phyloP scores from a whole-genome alignment of 2,797 vertebrate genomes.

The Erpetoichthys calabaricus region DNA sequence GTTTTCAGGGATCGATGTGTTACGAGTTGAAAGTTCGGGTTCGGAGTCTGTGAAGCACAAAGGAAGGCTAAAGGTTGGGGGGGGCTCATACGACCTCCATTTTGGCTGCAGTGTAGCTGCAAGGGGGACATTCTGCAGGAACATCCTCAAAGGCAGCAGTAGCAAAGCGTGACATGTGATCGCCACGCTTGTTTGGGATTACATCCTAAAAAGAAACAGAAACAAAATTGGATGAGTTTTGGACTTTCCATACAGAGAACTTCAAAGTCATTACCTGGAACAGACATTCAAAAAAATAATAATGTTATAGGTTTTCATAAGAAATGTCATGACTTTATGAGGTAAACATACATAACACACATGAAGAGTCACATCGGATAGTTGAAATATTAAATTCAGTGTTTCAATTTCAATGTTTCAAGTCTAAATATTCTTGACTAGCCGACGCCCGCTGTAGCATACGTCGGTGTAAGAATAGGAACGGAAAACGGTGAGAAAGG shows the following conservation, averaged over 20 bases:
- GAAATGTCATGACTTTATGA: too few relatives aligned
- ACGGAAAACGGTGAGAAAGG: too few relatives aligned
- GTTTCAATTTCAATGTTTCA: too few relatives aligned
- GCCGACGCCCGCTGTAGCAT: too few relatives aligned
- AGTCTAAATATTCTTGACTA: too few relatives aligned
- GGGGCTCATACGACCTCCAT: conserved; percentile 73
- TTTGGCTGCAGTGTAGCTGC: conserved; percentile 71
- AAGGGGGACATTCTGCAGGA: conserved; percentile 84
- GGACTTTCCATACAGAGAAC: background rate
- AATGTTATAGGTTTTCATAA: too few relatives aligned
- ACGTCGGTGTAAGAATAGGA: too few relatives aligned
- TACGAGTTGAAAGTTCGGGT: conserved; percentile 43
- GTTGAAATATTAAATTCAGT: too few relatives aligned
- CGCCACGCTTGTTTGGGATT: conserved; percentile 30
- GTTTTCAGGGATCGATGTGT: conserved; percentile 60
- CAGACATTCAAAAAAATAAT: too few relatives aligned
- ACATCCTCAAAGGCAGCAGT: conserved; percentile 73
- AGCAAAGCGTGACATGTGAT: conserved; percentile 26
- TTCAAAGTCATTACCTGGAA: too few relatives aligned
- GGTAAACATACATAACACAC: too few relatives aligned
- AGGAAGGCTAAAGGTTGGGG: conserved; percentile 66
- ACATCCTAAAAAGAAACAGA: conserved; percentile 48
- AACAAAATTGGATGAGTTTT: conserved; percentile 15
- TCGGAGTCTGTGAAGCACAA: conserved; percentile 71
- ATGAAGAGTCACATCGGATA: too few relatives aligned